These are phyloP conservation scores for Malachius bipustulatus DNA, from an alignment of 2,888 invertebrate species.

Conservation along the genomic window DNA sequence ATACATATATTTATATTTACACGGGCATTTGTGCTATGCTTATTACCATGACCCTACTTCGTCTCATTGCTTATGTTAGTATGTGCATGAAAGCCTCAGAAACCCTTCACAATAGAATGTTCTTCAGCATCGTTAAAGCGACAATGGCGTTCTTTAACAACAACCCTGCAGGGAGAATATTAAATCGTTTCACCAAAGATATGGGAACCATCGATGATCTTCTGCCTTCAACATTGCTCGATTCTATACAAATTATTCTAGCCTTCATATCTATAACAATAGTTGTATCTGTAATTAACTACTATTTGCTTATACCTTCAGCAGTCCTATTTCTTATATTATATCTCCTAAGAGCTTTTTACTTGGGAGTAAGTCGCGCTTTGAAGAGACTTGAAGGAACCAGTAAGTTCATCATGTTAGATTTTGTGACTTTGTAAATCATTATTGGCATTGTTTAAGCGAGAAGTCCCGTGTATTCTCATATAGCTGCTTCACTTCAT, in stretches of 20 bases:
- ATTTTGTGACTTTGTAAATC: not conserved
- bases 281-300: conserved; percentile 60
- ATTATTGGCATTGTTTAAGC: conserved; percentile 44
- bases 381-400: conserved; percentile 59
- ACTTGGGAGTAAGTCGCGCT: conserved; percentile 61
- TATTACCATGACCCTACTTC: no score
- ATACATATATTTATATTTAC: no score
- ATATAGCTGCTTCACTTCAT: conserved; percentile 62
- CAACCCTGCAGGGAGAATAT: no score
- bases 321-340: conserved; percentile 51
- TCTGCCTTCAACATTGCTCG: no score
- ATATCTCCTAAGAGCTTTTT: conserved; percentile 51
- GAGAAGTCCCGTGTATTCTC: conserved; percentile 67
- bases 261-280: conserved; percentile 59
- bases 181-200: no score
- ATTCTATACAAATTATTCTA: conserved; percentile 32
- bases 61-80: no score
- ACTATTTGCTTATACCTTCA: conserved; percentile 55
- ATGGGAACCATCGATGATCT: no score
- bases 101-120: no score
- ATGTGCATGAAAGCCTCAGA: no score
- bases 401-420: conserved; percentile 37
- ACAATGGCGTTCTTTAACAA: no score
- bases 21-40: no score
- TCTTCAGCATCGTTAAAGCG: no score